Evolutionary conservation across 2,113 vertebrate genomes (phyloP).

Genomic region (Phylloscopus trochilus): DNA sequence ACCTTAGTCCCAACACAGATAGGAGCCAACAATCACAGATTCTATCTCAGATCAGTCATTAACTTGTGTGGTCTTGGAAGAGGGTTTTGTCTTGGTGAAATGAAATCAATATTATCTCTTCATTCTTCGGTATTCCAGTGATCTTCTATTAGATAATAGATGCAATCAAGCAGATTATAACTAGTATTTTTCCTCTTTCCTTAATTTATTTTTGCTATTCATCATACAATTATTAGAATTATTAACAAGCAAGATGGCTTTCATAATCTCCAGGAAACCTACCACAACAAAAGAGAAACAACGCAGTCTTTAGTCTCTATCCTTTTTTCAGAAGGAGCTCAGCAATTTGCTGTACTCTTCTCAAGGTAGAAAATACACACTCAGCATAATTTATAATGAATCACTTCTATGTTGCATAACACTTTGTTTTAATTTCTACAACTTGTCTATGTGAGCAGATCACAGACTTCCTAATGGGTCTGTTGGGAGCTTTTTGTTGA

Average conservation of each 20-base stretch:
- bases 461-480: neutral
- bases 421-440: neutral
- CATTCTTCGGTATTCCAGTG: neutral
- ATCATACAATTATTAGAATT: neutral
- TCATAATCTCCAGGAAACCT: neutral
- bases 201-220: neutral
- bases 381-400: neutral
- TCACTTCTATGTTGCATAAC: neutral
- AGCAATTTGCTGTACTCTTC: neutral
- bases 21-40: neutral
- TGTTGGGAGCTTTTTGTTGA: neutral
- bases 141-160: neutral
- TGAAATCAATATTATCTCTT: neutral
- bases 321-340: neutral
- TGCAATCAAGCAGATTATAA: neutral
- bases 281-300: neutral
- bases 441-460: neutral
- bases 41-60: neutral
- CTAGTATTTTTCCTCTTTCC: neutral
- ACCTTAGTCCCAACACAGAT: neutral
- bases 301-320: neutral
- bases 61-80: constrained; percentile 38
- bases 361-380: neutral
- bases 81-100: neutral
- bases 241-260: neutral